Evolutionary conservation across 2,113 vertebrate species (phyloP).

Genomic region (Cichladusa arquata): DNA sequence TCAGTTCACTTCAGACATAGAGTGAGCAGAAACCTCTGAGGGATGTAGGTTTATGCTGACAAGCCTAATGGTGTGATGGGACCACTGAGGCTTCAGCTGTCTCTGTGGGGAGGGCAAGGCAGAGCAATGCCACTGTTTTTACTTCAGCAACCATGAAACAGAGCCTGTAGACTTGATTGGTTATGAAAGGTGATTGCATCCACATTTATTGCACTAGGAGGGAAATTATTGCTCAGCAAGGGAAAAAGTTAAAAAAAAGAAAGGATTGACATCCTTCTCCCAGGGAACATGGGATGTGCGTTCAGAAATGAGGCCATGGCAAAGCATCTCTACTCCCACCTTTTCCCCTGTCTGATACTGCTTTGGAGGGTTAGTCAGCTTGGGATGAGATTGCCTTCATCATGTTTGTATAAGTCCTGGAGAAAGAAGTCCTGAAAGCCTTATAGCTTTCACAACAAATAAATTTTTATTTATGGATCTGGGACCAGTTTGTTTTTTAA

Average conservation of each 20-base stretch:
- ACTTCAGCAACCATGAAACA: background rate
- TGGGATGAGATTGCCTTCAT: background rate
- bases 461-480: background rate
- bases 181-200: background rate
- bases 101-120: background rate
- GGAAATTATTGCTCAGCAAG: background rate
- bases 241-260: background rate
- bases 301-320: background rate
- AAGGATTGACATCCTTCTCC: background rate
- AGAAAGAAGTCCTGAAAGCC: background rate
- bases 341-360: background rate
- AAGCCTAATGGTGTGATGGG: background rate
- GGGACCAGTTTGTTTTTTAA: background rate
- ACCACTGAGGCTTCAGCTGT: background rate
- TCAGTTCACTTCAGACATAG: background rate
- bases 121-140: background rate
- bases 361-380: background rate
- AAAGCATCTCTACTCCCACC: background rate
- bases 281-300: accelerated
- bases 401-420: background rate
- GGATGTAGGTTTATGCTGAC: background rate
- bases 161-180: background rate
- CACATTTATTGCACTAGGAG: background rate
- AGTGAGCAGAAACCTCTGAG: background rate
- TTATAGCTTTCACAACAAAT: background rate